Base-by-base conservation (phyloP, 2,113 vertebrate genomes). In the Carassius carassius region DNA sequence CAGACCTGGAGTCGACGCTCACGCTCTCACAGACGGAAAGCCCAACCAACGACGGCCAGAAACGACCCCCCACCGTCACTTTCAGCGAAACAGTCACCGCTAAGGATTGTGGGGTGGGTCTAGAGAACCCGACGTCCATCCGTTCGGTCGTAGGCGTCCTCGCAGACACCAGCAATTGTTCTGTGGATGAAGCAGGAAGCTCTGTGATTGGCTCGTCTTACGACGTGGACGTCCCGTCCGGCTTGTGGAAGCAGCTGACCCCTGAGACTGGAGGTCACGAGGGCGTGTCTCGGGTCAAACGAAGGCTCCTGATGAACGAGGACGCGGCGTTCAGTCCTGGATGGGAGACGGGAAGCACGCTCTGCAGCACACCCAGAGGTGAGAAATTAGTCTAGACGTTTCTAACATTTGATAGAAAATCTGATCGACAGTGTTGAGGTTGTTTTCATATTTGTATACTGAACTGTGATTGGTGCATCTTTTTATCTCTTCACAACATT, bases 291-390 rank as follows among this genome's bases (percentile, higher is more conserved):
- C 91, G 89, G 73, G 93, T 94, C 83, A 95, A 94, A 85, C 91
- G 94, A 21, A 92, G 92, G 41, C 92, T 95, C 58, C 86, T 92
- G 44, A 93, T 94, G 93, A 91, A 92, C 2, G 91, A 92, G 17
- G 87, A 77, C 4, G 73, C 54, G 0, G n/a, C 13, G 10, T 47
- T 0, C 7, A 12, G 25, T 78, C n/a, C 65, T 21, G 25, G 72
- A 0, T 37, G 84, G 63, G 70, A 76, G 35, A 1, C 5, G 41
- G 29, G 8, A 19, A 47, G 29, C 72, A 83, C 85, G 2, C 44
- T 51, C 56, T 90, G 84, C 85, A 91, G 88, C 47, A 87, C 88
- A 69, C 90, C 87, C 1, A 91, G 29, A 91, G 91, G 94, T 94
- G 67, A 47, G 44, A 47, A 47, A 47, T 11, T 47, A 47, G 10